Evolutionary conservation across 1,140 invertebrate genomes (phyloP).

Genomic region (Penaeus vannamei): DNA sequence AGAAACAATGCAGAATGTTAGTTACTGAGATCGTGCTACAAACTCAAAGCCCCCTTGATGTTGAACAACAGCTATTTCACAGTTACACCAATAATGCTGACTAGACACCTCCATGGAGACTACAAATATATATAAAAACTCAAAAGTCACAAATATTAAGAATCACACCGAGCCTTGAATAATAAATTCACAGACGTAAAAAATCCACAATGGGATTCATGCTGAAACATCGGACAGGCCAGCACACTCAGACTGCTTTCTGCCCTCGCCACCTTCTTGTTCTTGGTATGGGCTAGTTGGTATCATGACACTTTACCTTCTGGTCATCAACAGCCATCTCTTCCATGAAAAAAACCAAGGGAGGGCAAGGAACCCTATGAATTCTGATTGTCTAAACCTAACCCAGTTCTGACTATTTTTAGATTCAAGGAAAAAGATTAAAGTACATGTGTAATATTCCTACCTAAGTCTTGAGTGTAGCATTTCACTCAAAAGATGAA

Average conservation of each 20-base stretch:
- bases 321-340: slow-evolving; percentile 56
- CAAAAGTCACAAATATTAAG: slow-evolving; percentile 43
- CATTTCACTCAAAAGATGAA: slow-evolving; percentile 42
- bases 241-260: slow-evolving; percentile 22
- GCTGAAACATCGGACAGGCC: slow-evolving; percentile 43
- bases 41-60: slow-evolving; percentile 46
- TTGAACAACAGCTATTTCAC: slow-evolving; percentile 51
- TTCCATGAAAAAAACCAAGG: slow-evolving; percentile 58
- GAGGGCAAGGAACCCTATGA: slow-evolving; percentile 49
- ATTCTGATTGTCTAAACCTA: slow-evolving; percentile 60
- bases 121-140: slow-evolving; percentile 52
- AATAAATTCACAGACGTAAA: background rate
- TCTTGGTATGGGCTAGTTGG: slow-evolving; percentile 21
- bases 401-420: slow-evolving; percentile 56
- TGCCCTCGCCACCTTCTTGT: slow-evolving; percentile 36
- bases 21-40: slow-evolving; percentile 53
- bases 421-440: slow-evolving; percentile 45
- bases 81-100: slow-evolving; percentile 57
- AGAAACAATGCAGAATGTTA: slow-evolving; percentile 52
- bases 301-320: slow-evolving; percentile 20
- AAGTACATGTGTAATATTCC: slow-evolving; percentile 59
- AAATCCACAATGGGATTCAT: slow-evolving; percentile 34
- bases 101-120: slow-evolving; percentile 63
- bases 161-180: slow-evolving; percentile 50
- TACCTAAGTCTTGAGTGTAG: slow-evolving; percentile 56